Conservation (phyloP, 2,113 vertebrate genomes). For the Sceloporus tristichus region DNA sequence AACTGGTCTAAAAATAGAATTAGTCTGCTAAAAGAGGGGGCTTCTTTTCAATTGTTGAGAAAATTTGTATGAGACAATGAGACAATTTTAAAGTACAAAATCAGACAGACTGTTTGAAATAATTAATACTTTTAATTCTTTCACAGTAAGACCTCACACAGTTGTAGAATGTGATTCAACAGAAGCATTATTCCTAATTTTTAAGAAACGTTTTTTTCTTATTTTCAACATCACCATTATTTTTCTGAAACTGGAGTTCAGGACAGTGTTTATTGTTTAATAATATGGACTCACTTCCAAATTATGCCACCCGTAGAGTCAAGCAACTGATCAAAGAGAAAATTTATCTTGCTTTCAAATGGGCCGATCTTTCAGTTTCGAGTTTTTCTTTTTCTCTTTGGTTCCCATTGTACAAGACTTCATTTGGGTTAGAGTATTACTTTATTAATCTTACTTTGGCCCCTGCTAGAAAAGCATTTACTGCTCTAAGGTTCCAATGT, state of each 20-base stretch:
- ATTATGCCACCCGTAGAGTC: too few species aligned
- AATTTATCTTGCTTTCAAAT: too few species aligned
- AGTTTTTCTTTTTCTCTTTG: too few species aligned
- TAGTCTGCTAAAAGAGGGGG: constrained; percentile 62
- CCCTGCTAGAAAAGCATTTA: too few species aligned
- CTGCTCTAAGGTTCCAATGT: too few species aligned
- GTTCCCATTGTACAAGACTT: too few species aligned
- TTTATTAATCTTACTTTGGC: too few species aligned
- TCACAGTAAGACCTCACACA: constrained; percentile 33
- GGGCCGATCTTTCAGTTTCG: too few species aligned
- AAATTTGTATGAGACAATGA: constrained; percentile 15
- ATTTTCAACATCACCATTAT: not conserved
- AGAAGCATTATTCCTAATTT: not conserved
- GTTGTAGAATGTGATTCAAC: constrained; percentile 22
- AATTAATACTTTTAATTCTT: constrained; percentile 59
- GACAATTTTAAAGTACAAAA: constrained; percentile 39
- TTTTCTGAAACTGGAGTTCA: not conserved
- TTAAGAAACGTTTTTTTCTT: not conserved
- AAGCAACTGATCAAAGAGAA: too few species aligned
- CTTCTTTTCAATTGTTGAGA: constrained; percentile 59
- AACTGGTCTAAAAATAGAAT: constrained; percentile 61
- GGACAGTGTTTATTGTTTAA: not conserved
- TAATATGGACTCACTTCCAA: too few species aligned
- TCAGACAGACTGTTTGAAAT: constrained; percentile 59
- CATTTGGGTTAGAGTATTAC: too few species aligned